Percentiles rank a stretch among this genome's conserved stretches.
phyloP scores from a whole-genome alignment of 2,797 vertebrate genomes.

The Hemitrygon akajei region DNA sequence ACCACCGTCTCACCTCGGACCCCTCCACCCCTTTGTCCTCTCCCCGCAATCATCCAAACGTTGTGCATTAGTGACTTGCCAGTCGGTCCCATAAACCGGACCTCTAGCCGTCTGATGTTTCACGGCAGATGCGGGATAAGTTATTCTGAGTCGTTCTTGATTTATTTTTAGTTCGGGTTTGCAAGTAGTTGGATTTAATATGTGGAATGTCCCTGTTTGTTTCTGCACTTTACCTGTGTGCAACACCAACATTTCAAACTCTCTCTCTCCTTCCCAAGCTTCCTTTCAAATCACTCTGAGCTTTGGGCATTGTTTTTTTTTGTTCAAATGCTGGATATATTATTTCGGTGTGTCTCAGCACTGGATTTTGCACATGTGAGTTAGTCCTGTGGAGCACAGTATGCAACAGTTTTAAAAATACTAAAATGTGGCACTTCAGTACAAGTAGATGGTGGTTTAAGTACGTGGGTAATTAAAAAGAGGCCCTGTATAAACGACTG shows the following conservation, averaged over 20 bases:
- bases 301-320: not conserved
- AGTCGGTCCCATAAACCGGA: no score
- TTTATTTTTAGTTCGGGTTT: slow-evolving; percentile 6
- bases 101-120: not conserved
- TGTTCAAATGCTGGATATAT: not conserved
- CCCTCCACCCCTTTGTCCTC: not conserved
- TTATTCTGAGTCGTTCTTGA: slow-evolving; percentile 5
- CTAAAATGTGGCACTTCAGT: not conserved
- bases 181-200: not conserved
- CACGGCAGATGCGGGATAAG: slow-evolving; percentile 15
- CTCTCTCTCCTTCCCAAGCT: no score
- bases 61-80: no score
- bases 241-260: no score
- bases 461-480: not conserved
- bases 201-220: not conserved
- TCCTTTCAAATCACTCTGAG: not conserved
- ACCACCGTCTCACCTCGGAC: no score
- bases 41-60: not conserved
- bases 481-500: not conserved
- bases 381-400: not conserved
- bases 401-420: not conserved
- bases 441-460: slow-evolving; percentile 18
- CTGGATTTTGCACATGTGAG: not conserved
- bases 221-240: not conserved
- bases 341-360: not conserved